A percentile compares a stretch with the other conserved stretches of the same genome.
Conservation (phyloP, 2,888 invertebrate species). For the Yponomeuta malinellus region DNA sequence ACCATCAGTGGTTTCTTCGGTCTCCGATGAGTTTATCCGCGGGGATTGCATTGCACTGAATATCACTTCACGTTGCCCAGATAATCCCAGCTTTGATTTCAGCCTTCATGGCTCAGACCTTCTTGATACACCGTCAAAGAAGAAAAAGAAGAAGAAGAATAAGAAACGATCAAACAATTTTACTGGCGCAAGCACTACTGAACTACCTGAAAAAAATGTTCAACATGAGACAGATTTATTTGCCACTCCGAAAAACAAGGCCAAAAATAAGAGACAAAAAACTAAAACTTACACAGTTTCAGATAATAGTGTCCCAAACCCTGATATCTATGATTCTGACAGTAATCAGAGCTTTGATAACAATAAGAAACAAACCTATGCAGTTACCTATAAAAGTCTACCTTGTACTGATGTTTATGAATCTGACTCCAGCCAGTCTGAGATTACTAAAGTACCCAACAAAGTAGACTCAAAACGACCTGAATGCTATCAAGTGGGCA, state of each 20-base stretch:
- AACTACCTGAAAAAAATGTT: conserved; percentile 23
- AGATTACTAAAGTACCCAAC: conserved; percentile 29
- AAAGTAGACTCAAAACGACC: conserved; percentile 14
- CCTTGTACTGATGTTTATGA: conserved; percentile 71
- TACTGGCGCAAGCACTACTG: conserved; percentile 22
- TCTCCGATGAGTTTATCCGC: conserved; percentile 69
- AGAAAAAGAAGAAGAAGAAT: conserved; percentile 59
- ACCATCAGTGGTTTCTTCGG: conserved; percentile 65
- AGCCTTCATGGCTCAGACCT: conserved; percentile 67
- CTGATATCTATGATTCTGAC: conserved; percentile 77
- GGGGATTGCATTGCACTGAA: conserved; percentile 68
- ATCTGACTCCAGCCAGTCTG: conserved; percentile 69
- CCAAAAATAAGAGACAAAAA: conserved; percentile 59
- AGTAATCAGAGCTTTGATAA: conserved; percentile 59
- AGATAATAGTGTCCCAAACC: conserved; percentile 52
- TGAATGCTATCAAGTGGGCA: conserved; percentile 30
- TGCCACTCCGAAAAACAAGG: conserved; percentile 68
- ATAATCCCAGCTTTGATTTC: conserved; percentile 64
- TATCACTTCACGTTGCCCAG: conserved; percentile 55
- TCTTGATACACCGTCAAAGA: conserved; percentile 51
- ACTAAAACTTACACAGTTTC: conserved; percentile 50
- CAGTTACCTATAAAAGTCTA: conserved; percentile 55
- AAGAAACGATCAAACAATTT: conserved; percentile 46
- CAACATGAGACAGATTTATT: conserved; percentile 41
- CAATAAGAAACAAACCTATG: conserved; percentile 42